A percentile compares a stretch with the other conserved stretches of the same genome.
These are phyloP conservation scores for Lepidurus arcticus DNA, from an alignment of 1,140 invertebrate genomes.

Conservation along the genomic window DNA sequence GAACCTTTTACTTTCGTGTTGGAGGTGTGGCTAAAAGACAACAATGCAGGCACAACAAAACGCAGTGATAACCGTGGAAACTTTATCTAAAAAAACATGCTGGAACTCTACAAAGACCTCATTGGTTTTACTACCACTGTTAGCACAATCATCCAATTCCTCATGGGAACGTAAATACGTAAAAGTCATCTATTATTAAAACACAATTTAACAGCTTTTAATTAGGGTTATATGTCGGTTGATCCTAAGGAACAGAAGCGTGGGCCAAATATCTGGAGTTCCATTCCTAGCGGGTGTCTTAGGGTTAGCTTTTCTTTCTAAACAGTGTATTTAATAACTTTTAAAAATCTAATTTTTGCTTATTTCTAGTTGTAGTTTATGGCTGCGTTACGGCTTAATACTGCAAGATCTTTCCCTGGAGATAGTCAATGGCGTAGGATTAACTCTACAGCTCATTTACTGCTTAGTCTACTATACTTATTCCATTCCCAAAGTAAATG, in stretches of 20 bases:
- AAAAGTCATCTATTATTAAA: slow-evolving; percentile 33
- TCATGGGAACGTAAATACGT: slow-evolving; percentile 58
- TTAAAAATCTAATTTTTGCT: slow-evolving; percentile 26
- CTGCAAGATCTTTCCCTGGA: slow-evolving; percentile 59
- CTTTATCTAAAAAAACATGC: neutral
- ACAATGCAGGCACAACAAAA: too few species aligned
- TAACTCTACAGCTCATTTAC: slow-evolving; percentile 59
- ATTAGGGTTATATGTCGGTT: slow-evolving; percentile 61
- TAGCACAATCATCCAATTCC: slow-evolving; percentile 61
- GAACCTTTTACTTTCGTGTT: too few species aligned
- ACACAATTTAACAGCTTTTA: slow-evolving; percentile 39
- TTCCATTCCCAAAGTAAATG: slow-evolving; percentile 54
- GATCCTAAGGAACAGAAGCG: slow-evolving; percentile 58
- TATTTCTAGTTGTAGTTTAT: slow-evolving; percentile 55
- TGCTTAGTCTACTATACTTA: slow-evolving; percentile 56
- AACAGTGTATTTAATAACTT: neutral
- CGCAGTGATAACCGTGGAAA: too few species aligned
- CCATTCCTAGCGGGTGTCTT: slow-evolving; percentile 69
- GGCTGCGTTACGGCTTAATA: slow-evolving; percentile 62
- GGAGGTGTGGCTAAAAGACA: too few species aligned
- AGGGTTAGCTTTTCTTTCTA: slow-evolving; percentile 54
- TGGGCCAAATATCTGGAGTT: slow-evolving; percentile 61
- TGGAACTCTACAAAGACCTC: slow-evolving; percentile 42
- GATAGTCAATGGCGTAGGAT: slow-evolving; percentile 61
- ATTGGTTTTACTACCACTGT: slow-evolving; percentile 57